phyloP scores from a whole-genome alignment of 2,888 invertebrate species.

The Apotomis betuletana region DNA sequence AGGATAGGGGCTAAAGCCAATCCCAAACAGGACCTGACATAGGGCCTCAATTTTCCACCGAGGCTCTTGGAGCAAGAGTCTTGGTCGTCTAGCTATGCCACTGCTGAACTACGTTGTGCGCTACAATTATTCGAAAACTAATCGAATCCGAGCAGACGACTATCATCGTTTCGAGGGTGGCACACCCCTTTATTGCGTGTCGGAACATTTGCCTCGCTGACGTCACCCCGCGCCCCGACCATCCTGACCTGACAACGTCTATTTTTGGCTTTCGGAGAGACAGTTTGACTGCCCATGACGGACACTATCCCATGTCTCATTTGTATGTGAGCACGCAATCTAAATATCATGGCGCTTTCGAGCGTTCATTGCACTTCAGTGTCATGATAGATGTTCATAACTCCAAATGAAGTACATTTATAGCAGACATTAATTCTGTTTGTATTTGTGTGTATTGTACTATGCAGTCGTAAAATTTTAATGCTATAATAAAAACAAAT shows the following conservation, averaged over 20 bases:
- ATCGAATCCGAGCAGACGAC: slow-evolving; percentile 30
- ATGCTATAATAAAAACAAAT: too few relatives aligned
- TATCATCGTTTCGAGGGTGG: slow-evolving; percentile 56
- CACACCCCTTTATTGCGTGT: slow-evolving; percentile 65
- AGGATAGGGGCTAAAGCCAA: too few relatives aligned
- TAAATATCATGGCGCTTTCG: slow-evolving; percentile 10
- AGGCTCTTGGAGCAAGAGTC: too few relatives aligned
- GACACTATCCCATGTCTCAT: slow-evolving; percentile 28
- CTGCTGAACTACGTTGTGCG: background rate
- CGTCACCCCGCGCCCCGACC: slow-evolving; percentile 67
- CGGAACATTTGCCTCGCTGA: slow-evolving; percentile 58
- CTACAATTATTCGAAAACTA: slow-evolving; percentile 25
- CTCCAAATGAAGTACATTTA: background rate
- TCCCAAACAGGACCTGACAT: too few relatives aligned
- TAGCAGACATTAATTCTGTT: background rate
- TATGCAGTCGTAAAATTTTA: too few relatives aligned
- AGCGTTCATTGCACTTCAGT: slow-evolving; percentile 9
- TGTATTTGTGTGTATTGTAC: background rate
- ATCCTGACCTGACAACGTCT: slow-evolving; percentile 41
- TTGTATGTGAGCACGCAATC: slow-evolving; percentile 29
- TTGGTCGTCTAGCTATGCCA: too few relatives aligned
- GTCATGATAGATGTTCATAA: background rate
- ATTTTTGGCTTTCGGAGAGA: slow-evolving; percentile 43
- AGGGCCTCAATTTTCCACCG: too few relatives aligned
- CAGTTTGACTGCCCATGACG: slow-evolving; percentile 38